phyloP scores from a whole-genome alignment of 2,888 invertebrate species.

The Tetrapedia diversipes region DNA sequence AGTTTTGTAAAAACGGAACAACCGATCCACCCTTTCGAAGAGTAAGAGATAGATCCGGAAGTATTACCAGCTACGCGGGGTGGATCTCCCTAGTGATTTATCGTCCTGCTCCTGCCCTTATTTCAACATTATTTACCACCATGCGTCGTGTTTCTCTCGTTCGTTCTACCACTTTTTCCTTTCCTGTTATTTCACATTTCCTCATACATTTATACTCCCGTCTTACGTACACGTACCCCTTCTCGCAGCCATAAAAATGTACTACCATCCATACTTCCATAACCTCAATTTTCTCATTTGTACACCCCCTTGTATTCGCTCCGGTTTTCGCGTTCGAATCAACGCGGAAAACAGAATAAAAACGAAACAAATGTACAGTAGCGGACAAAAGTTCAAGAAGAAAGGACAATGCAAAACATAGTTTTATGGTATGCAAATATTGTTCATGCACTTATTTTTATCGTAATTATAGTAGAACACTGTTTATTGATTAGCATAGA shows the following conservation, averaged over 20 bases:
- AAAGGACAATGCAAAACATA: too few relatives aligned
- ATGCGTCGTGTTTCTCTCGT: neutral
- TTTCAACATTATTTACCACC: constrained; percentile 67
- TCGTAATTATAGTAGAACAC: too few relatives aligned
- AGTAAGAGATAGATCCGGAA: constrained; percentile 49
- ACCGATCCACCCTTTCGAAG: constrained; percentile 25
- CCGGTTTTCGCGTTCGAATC: constrained; percentile 29
- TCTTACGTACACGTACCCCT: neutral
- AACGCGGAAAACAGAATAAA: constrained; percentile 40
- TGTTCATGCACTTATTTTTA: too few relatives aligned
- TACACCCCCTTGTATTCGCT: neutral
- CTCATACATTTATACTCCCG: constrained; percentile 21
- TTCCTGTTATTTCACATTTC: constrained; percentile 10
- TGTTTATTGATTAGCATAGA: too few relatives aligned
- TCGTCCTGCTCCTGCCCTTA: constrained; percentile 53
- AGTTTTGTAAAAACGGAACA: too few relatives aligned
- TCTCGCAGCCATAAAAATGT: constrained; percentile 4
- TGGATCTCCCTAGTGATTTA: constrained; percentile 63
- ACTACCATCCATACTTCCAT: constrained; percentile 2
- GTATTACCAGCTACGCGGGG: constrained; percentile 55
- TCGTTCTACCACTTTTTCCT: constrained; percentile 1
- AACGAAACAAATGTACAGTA: too few relatives aligned
- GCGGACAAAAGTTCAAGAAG: too few relatives aligned
- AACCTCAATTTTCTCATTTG: neutral
- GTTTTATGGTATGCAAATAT: too few relatives aligned